These are phyloP conservation scores for Morone chrysops DNA, from an alignment of 2,113 vertebrate species.

Conservation along the genomic window DNA sequence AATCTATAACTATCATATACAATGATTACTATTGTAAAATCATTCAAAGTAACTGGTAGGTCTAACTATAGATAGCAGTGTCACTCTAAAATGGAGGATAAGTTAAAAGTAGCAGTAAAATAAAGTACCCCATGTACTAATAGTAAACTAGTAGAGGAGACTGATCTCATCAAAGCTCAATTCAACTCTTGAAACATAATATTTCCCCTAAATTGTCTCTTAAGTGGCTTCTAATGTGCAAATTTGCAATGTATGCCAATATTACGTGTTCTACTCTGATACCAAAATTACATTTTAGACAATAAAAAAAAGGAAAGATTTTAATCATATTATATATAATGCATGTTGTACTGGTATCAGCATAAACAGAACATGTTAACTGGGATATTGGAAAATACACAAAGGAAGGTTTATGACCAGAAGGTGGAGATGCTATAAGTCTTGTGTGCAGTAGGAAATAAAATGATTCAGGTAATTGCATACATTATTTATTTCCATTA, in stretches of 20 bases:
- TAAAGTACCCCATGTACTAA: not conserved
- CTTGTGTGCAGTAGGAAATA: conserved; percentile 1
- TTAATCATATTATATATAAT: not conserved
- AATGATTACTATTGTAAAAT: too few species aligned
- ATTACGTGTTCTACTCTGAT: not conserved
- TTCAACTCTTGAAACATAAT: not conserved
- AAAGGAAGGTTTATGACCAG: not conserved
- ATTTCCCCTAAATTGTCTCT: too few species aligned
- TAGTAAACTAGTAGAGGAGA: not conserved
- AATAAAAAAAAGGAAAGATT: not conserved
- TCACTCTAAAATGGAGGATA: not conserved
- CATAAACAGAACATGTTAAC: not conserved
- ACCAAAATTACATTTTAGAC: not conserved
- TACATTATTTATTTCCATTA: conserved; percentile 51
- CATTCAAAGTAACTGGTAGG: too few species aligned
- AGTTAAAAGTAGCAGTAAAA: too few species aligned
- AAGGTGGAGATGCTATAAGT: not conserved
- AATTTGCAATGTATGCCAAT: too few species aligned
- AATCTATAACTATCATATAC: too few species aligned
- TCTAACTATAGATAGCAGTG: too few species aligned
- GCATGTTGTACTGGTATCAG: not conserved
- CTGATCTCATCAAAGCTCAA: not conserved
- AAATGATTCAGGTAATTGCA: conserved; percentile 6
- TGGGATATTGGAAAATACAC: not conserved
- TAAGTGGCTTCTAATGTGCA: too few species aligned